These are phyloP conservation scores for Anguilla marmorata DNA, from an alignment of 2,797 vertebrate species.

Conservation along the genomic window DNA sequence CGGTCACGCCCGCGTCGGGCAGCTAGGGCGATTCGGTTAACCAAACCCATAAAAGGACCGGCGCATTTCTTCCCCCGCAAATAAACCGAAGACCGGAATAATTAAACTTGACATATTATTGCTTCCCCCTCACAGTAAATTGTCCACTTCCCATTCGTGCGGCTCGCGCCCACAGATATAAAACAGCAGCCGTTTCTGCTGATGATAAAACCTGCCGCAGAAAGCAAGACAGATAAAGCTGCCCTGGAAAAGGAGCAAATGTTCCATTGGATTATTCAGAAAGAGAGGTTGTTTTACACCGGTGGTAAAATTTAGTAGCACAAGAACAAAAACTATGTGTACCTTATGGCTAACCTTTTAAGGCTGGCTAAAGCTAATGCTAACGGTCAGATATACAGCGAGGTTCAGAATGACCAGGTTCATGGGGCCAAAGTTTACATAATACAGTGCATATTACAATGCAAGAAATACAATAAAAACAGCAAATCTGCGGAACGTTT, in stretches of 20 bases:
- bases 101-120: not conserved
- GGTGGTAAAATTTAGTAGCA: too few species aligned
- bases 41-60: not conserved
- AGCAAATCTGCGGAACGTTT: not conserved
- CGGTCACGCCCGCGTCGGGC: not conserved
- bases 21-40: not conserved
- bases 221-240: not conserved
- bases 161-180: not conserved
- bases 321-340: too few species aligned
- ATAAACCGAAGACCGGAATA: not conserved
- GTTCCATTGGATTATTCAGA: too few species aligned
- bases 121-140: not conserved
- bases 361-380: too few species aligned
- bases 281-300: too few species aligned
- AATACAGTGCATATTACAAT: slow-evolving; percentile 11
- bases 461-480: slow-evolving; percentile 5
- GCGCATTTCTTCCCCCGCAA: not conserved
- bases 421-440: slow-evolving; percentile 21
- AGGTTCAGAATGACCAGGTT: slow-evolving; percentile 23
- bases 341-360: too few species aligned
- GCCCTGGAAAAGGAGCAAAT: not conserved
- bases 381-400: too few species aligned
- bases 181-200: not conserved
- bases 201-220: not conserved
- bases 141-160: not conserved